These are phyloP conservation scores for Darevskia nairensis DNA, from an alignment of 2,797 vertebrate species.

Conservation along the genomic window DNA sequence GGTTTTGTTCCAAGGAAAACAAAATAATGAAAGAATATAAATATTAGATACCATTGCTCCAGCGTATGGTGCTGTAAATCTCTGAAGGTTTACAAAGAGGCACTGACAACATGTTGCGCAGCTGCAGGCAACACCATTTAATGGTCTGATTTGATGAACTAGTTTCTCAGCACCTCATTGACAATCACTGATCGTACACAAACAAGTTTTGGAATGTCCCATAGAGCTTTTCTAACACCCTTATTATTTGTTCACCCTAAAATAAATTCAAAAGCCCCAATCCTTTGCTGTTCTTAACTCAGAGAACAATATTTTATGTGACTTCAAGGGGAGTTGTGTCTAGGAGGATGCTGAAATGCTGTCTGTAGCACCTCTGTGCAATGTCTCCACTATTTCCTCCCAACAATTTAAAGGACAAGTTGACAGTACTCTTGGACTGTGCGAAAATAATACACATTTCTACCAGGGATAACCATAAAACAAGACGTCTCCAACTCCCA, in stretches of 20 bases:
- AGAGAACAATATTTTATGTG: constrained; percentile 15
- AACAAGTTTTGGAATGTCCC: constrained; percentile 57
- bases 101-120: constrained; percentile 66
- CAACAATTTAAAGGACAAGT: not conserved
- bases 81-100: constrained; percentile 66
- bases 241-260: constrained; percentile 67
- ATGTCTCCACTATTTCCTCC: not conserved
- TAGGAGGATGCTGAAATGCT: not conserved
- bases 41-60: constrained; percentile 67
- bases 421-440: not conserved
- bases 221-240: constrained; percentile 65
- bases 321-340: constrained; percentile 42
- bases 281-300: constrained; percentile 13
- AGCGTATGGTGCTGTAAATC: constrained; percentile 66
- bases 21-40: constrained; percentile 65
- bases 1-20: constrained; percentile 58
- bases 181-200: constrained; percentile 56
- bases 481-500: not conserved
- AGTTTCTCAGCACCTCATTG: constrained; percentile 61
- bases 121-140: constrained; percentile 65
- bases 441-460: not conserved
- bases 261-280: constrained; percentile 60
- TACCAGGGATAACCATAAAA: not conserved
- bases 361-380: constrained; percentile 11
- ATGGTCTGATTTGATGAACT: constrained; percentile 68